These are phyloP conservation scores for Limnothrissa miodon DNA, from an alignment of 2,113 vertebrate genomes.

Conservation along the genomic window DNA sequence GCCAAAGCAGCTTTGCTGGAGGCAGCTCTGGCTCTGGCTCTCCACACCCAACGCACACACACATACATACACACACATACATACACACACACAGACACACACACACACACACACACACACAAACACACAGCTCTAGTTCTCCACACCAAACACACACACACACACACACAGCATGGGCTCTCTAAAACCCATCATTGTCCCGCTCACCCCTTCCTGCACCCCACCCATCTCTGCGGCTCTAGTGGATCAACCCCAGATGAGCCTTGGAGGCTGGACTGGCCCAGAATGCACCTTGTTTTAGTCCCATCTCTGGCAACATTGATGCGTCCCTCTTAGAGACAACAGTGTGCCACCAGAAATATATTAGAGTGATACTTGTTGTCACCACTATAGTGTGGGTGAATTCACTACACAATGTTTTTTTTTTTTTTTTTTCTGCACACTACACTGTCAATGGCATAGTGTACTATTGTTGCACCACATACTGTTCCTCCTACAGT, in stretches of 20 bases:
- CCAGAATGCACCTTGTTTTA: not conserved
- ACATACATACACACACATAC: not conserved
- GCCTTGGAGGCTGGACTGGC: slow-evolving; percentile 14
- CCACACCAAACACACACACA: slow-evolving; percentile 4
- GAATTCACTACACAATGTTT: not conserved
- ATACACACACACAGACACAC: slow-evolving; percentile 2
- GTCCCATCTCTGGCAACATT: not conserved
- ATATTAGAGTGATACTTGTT: not conserved
- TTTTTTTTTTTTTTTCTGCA: not conserved
- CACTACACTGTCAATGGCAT: not conserved
- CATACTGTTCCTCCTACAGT: not conserved
- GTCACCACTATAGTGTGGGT: not conserved
- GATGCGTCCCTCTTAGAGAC: slow-evolving; percentile 25
- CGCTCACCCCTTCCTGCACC: slow-evolving; percentile 54
- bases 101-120: slow-evolving; percentile 7
- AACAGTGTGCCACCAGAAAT: not conserved
- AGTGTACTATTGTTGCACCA: not conserved
- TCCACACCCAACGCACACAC: not conserved
- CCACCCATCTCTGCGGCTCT: slow-evolving; percentile 40
- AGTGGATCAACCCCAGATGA: slow-evolving; percentile 12
- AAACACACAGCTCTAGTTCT: too few relatives aligned
- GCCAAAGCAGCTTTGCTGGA: slow-evolving; percentile 62
- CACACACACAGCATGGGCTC: not conserved
- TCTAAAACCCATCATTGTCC: slow-evolving; percentile 75
- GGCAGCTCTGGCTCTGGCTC: slow-evolving; percentile 71